Evolutionary conservation across 2,888 invertebrate genomes (phyloP), one percentile per base, ranked within the genome.

Genomic region (Sepiola atlantica): DNA sequence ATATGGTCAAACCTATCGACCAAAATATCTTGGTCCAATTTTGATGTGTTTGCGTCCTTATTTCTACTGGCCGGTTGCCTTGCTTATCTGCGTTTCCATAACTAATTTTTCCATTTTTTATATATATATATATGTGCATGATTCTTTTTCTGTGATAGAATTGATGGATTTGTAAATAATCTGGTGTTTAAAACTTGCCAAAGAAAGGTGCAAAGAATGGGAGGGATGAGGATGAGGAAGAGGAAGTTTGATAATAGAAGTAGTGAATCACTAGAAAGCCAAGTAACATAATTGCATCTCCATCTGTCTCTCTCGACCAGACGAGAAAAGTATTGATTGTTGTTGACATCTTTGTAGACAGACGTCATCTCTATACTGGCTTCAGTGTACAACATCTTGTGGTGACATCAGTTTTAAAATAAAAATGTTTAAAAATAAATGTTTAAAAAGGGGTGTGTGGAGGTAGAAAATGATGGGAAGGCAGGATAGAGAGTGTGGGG

Each of bases 121-220:
- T n/a, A 77, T 14, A 77, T n/a, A 77, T 32, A 45, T 45, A 45
- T 45, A 45, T 45, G 45, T 45, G 8, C 8, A 45, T 45, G 45
- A 45, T 45, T 45, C 8, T 45, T 45, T 18, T 77, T 77, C 18
- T n/a, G 77, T 16, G 77, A 32, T n/a, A 77, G 77, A n/a, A n/a
- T 77, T 77, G 77, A 77, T 77, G n/a, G 77, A 77, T 77, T 32
- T 77, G 77, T n/a, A 77, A 77, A 77, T 77, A 77, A 77, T 77
- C 77, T 77, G 77, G 21, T 77, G 77, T 77, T 77, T 77, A 77
- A 8, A 77, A n/a, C 77, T n/a, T 77, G 77, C n/a, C 77, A 77
- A 77, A 77, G 32, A 32, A 21, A 77, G 8, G 45, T 45, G 45
- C 45, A 45, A 45, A 45, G 45, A n/a, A 32, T 3, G n/a, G 57